These are phyloP conservation scores for Nycticorax nycticorax DNA, from an alignment of 2,113 vertebrate genomes.

Conservation along the genomic window DNA sequence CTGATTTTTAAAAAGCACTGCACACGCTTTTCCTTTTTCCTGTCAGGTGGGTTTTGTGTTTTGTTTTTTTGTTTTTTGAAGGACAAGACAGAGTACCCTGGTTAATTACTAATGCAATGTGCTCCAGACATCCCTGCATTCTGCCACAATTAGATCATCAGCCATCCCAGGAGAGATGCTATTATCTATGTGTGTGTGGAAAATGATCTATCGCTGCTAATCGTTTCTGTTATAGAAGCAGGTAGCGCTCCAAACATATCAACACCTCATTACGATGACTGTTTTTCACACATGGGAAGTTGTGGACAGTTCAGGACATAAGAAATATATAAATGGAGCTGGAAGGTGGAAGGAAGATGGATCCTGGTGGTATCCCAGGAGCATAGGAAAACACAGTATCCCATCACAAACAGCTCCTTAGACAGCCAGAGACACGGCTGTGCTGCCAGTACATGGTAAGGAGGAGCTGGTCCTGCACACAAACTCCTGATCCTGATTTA, in stretches of 20 bases:
- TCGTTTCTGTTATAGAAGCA: background rate
- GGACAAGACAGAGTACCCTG: background rate
- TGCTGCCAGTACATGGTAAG: rapidly evolving
- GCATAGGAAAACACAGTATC: background rate
- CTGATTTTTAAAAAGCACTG: constrained; percentile 16
- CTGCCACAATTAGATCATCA: constrained; percentile 29
- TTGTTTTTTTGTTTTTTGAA: background rate
- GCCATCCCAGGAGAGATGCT: background rate
- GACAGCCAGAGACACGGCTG: background rate
- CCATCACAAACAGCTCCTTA: background rate
- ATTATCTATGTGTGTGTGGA: background rate
- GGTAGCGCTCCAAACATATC: background rate
- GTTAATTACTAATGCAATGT: constrained; percentile 20
- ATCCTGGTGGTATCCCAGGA: background rate
- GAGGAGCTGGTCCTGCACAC: background rate
- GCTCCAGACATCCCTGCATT: background rate
- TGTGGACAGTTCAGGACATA: background rate
- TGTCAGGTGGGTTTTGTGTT: constrained; percentile 19
- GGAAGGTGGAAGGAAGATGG: background rate
- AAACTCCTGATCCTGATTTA: background rate
- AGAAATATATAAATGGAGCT: background rate
- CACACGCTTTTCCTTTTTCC: constrained; percentile 61
- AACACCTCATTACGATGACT: background rate
- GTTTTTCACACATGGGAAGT: background rate
- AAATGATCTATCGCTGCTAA: constrained; percentile 23